These are phyloP conservation scores for Hoplodrina ambigua DNA, from an alignment of 2,888 invertebrate genomes.

Conservation along the genomic window DNA sequence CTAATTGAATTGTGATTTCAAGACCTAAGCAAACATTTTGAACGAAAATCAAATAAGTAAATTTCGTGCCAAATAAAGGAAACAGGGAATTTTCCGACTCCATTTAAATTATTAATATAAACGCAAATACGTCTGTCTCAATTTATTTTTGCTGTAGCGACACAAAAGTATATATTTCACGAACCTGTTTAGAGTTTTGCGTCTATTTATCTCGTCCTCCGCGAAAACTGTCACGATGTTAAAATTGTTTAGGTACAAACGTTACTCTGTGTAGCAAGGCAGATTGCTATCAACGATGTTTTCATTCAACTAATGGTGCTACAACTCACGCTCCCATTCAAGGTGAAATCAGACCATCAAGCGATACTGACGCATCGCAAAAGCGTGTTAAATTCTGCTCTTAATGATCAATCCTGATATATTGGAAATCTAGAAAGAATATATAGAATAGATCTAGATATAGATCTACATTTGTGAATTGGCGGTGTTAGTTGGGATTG, in stretches of 20 bases:
- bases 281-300: conserved; percentile 16
- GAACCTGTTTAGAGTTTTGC: conserved; percentile 28
- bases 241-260: conserved; percentile 22
- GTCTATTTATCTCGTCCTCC: conserved; percentile 40
- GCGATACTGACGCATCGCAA: conserved; percentile 30
- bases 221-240: conserved; percentile 40
- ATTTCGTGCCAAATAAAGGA: conserved; percentile 5
- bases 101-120: conserved; percentile 34
- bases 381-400: conserved; percentile 36
- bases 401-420: conserved; percentile 27
- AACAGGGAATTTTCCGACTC: neutral
- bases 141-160: conserved; percentile 11
- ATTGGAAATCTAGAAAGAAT: conserved; percentile 50
- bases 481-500: too few relatives aligned
- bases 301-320: conserved; percentile 29
- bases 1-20: conserved; percentile 8
- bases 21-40: conserved; percentile 21
- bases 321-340: conserved; percentile 27
- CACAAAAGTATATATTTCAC: conserved; percentile 37
- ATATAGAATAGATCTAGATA: too few relatives aligned
- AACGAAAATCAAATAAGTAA: conserved; percentile 21
- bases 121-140: conserved; percentile 18
- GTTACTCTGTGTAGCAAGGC: conserved; percentile 17
- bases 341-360: conserved; percentile 40
- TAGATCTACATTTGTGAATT: too few relatives aligned